Conservation (phyloP, 2,888 invertebrate genomes). For the Cerceris ruficornis region DNA sequence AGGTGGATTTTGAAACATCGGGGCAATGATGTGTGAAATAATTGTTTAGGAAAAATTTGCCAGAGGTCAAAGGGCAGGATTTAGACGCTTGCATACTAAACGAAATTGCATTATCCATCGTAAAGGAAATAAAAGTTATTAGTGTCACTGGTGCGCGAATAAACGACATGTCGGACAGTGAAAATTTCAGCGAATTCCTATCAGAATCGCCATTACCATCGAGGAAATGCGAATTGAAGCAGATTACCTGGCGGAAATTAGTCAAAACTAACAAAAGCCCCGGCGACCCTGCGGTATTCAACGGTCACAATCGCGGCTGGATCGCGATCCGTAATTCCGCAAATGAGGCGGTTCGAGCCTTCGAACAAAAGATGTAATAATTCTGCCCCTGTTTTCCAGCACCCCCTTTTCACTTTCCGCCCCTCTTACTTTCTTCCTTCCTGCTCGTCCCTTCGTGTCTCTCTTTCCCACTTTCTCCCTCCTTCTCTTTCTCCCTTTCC, state of each 20-base stretch:
- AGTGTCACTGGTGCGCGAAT: slow-evolving; percentile 3
- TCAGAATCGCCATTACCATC: slow-evolving; percentile 42
- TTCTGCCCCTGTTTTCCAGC: slow-evolving; percentile 75
- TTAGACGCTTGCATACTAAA: too few relatives aligned
- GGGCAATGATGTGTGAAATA: too few relatives aligned
- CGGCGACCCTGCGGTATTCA: slow-evolving; percentile 67
- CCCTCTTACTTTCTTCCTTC: slow-evolving; percentile 39
- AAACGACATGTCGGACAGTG: slow-evolving; percentile 40
- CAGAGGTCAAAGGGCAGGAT: too few relatives aligned
- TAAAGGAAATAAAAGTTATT: background rate
- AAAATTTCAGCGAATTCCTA: slow-evolving; percentile 49
- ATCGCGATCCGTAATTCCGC: slow-evolving; percentile 80
- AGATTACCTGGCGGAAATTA: slow-evolving; percentile 77
- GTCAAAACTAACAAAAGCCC: slow-evolving; percentile 78
- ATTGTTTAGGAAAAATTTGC: too few relatives aligned
- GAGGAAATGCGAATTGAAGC: slow-evolving; percentile 68
- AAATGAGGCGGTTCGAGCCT: slow-evolving; percentile 79
- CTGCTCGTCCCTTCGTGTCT: slow-evolving; percentile 26
- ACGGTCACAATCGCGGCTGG: slow-evolving; percentile 76
- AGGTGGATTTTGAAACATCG: too few relatives aligned
- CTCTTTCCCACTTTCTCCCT: slow-evolving; percentile 35
- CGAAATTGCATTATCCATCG: background rate
- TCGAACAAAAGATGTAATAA: slow-evolving; percentile 81
- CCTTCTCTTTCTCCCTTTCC: slow-evolving; percentile 43
- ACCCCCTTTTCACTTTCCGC: slow-evolving; percentile 55